Evolutionary conservation across 2,888 invertebrate genomes (phyloP).

Genomic region (Drosophila hamatofila): DNA sequence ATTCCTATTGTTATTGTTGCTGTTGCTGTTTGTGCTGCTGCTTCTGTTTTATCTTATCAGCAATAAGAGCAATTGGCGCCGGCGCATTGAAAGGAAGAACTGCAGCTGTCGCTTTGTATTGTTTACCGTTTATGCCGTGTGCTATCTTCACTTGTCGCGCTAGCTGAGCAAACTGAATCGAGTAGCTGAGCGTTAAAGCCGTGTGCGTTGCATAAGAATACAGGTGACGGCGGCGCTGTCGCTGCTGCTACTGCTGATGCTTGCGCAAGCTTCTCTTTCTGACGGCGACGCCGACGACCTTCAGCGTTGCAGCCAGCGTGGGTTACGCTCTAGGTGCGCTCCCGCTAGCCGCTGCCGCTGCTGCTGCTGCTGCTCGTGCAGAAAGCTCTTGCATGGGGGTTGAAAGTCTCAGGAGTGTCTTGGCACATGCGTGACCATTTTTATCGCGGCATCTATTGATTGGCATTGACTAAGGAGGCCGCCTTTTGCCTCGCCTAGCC

Average conservation of each 20-base stretch:
- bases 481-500: slow-evolving; percentile 60
- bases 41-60: slow-evolving; percentile 56
- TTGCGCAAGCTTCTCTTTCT: slow-evolving; percentile 69
- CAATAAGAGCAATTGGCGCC: slow-evolving; percentile 47
- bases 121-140: slow-evolving; percentile 49
- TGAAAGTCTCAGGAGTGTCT: slow-evolving; percentile 58
- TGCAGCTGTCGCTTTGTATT: slow-evolving; percentile 33
- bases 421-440: slow-evolving; percentile 72
- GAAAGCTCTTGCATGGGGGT: slow-evolving; percentile 47
- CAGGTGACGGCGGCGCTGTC: slow-evolving; percentile 41
- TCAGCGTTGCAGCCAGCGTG: slow-evolving; percentile 41
- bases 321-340: slow-evolving; percentile 52
- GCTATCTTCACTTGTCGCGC: slow-evolving; percentile 74
- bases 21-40: neutral
- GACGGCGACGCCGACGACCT: slow-evolving; percentile 55
- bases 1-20: slow-evolving; percentile 6
- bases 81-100: slow-evolving; percentile 46
- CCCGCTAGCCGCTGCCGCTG: slow-evolving; percentile 15
- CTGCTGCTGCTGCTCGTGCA: slow-evolving; percentile 36
- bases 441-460: slow-evolving; percentile 57
- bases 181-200: slow-evolving; percentile 42
- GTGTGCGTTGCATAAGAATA: slow-evolving; percentile 74
- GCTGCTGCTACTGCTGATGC: slow-evolving; percentile 25
- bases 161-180: slow-evolving; percentile 65
- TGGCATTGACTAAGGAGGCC: slow-evolving; percentile 64